Conservation (phyloP, 1,140 invertebrate genomes). For the Linepithema humile region DNA sequence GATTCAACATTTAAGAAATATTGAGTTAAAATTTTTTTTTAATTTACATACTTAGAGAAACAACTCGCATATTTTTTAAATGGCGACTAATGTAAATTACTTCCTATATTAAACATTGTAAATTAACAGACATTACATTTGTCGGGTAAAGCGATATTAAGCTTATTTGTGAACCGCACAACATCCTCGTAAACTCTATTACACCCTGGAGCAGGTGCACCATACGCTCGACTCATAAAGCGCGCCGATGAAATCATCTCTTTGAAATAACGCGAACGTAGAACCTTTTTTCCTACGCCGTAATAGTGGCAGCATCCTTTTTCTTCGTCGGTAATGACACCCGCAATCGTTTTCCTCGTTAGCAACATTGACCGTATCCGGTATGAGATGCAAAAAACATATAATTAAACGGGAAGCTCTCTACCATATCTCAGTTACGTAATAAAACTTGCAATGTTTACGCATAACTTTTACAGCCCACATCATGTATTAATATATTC, state of each 20-base stretch:
- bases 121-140: constrained; percentile 10
- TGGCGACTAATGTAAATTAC: neutral
- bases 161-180: constrained; percentile 9
- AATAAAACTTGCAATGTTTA: neutral
- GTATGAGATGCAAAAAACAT: constrained; percentile 3
- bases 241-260: constrained; percentile 31
- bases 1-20: neutral
- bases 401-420: constrained; percentile 20
- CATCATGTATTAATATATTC: neutral
- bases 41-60: too few species aligned
- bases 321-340: constrained; percentile 14
- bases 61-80: constrained; percentile 1
- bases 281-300: constrained; percentile 2
- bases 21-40: neutral
- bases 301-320: neutral
- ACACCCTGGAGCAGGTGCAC: neutral
- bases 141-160: constrained; percentile 11
- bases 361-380: constrained; percentile 33
- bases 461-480: neutral
- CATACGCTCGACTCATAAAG: constrained; percentile 1
- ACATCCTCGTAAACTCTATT: constrained; percentile 20
- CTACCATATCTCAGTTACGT: neutral
- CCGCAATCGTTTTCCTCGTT: constrained; percentile 42
- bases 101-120: neutral
- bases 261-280: constrained; percentile 16